Conservation (phyloP, 2,888 invertebrate genomes). For the Conistra vaccinii region DNA sequence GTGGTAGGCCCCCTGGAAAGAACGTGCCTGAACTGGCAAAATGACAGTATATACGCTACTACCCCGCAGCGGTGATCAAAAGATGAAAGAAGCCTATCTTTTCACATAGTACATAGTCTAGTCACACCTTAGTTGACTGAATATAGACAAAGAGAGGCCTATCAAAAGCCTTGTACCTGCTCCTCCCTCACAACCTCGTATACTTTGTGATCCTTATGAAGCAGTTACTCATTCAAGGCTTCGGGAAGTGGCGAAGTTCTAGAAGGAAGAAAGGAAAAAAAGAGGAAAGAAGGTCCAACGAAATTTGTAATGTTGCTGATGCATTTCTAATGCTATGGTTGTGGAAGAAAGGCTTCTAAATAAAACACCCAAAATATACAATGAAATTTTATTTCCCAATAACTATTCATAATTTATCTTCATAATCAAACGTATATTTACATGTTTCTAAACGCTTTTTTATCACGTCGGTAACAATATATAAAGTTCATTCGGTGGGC, state of each 20-base stretch:
- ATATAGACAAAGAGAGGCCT: not conserved
- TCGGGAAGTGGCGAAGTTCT: not conserved
- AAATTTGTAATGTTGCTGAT: not conserved
- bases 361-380: constrained; percentile 75
- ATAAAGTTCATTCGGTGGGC: constrained; percentile 71
- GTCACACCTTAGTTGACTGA: not conserved
- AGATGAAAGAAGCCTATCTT: not conserved
- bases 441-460: constrained; percentile 70
- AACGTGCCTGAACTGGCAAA: not conserved
- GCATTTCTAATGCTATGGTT: not conserved
- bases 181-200: not conserved
- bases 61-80: not conserved
- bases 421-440: constrained; percentile 71
- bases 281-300: not conserved
- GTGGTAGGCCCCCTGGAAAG: no score
- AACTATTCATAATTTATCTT: constrained; percentile 81
- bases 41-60: not conserved
- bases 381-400: constrained; percentile 88
- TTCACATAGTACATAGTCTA: not conserved
- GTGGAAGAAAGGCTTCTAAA: constrained; percentile 45
- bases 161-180: not conserved
- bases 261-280: no score
- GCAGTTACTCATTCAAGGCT: not conserved
- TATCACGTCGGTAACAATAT: constrained; percentile 86
- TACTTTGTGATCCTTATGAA: not conserved